Evolutionary conservation across 2,888 invertebrate species (phyloP), one percentile per base, ranked within the genome.

Genomic region (Caenorhabditis doughertyi): DNA sequence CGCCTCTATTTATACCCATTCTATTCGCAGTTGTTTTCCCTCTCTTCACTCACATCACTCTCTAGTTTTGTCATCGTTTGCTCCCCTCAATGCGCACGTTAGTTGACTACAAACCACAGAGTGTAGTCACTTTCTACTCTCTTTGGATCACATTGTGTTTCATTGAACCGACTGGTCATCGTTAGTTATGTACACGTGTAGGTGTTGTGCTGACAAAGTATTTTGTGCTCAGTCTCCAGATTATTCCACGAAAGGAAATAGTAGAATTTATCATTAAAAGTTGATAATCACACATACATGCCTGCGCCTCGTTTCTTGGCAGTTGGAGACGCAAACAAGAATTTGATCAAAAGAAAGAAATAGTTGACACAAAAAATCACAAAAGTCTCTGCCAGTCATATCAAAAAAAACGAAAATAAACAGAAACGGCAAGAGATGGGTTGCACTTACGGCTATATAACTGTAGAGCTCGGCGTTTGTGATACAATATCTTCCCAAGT

Each of bases 1-100:
- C 18, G 39, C 58, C 35, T 49, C 65, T 51, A 58, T 68, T 68
- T 68, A 76, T 68, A 76, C 68, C 32, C 76, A 29, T 32, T 67
- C 18, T n/a, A 11, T 11, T 39, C 55, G 21, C 55, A 35, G 49
- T 21, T 47, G 44, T 49, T 56, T 67, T 32, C 25, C 13, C 32
- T 58, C 68, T 67, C 58, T 60, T 18, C 39, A n/a, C 49, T 27
- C 47, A 7, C 21, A 5, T 3, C 29, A 55, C 42, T 58, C 56
- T 65, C 49, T 65, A 18, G 29, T 51, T 74, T 74, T 74, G 74
- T 74, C 74, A 74, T 74, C 74, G 35, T 74, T 74, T 74, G 74
- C 65, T 74, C 72, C 25, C 3, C 51, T 25, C 60, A n/a, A 16
- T n/a, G 16, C 73, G 64, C 51, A 21, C 62, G 51, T 55, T 62